Percentiles rank a stretch among this genome's conserved stretches.
Conservation (phyloP, 2,797 vertebrate genomes). For the Hapalemur alaotrensis region DNA sequence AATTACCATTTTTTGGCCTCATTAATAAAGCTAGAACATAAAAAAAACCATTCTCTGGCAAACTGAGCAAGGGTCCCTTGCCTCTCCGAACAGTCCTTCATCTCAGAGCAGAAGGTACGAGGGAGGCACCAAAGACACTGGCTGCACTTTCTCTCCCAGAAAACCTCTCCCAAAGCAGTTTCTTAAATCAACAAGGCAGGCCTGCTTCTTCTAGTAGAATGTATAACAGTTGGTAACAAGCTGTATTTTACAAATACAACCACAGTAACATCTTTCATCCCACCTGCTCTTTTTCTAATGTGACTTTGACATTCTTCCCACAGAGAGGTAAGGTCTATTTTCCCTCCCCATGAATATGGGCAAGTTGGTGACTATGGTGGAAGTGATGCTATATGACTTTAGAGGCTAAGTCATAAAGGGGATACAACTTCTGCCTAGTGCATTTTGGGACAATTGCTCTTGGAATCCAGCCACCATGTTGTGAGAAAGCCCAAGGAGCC, state of each 20-base stretch:
- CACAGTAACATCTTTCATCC: not conserved
- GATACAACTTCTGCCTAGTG: not conserved
- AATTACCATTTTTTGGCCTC: too few species aligned
- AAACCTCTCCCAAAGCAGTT: not conserved
- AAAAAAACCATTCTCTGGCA: not conserved
- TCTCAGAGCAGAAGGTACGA: fast-evolving
- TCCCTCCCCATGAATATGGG: not conserved
- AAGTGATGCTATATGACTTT: not conserved
- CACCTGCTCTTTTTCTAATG: not conserved
- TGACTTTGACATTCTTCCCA: not conserved
- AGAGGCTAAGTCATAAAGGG: not conserved
- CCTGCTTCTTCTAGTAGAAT: not conserved
- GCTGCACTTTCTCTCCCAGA: not conserved
- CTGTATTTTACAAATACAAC: not conserved
- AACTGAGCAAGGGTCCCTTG: fast-evolving
- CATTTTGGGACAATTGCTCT: not conserved
- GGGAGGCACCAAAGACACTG: too few species aligned
- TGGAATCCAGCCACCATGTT: not conserved
- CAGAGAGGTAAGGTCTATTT: not conserved
- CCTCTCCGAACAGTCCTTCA: not conserved
- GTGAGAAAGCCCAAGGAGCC: not conserved
- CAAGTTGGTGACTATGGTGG: not conserved
- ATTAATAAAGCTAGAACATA: fast-evolving
- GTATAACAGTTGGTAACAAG: fast-evolving
- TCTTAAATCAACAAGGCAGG: not conserved